Base-by-base conservation (phyloP, 2,113 vertebrate genomes). In the Proteles cristata region DNA sequence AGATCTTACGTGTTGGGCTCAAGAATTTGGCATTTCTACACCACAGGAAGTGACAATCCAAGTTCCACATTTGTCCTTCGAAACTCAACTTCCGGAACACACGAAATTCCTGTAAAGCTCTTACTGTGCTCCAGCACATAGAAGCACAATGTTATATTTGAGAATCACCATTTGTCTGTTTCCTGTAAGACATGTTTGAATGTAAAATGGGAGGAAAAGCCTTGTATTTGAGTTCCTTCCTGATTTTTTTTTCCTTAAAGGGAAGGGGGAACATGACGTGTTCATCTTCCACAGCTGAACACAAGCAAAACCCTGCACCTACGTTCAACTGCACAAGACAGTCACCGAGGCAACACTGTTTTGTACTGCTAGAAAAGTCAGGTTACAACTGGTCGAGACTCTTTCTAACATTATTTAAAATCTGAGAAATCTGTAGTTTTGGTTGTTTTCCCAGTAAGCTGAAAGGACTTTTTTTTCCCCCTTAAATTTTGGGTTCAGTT, bases 181-280 rank as follows among this genome's bases (percentile, higher is more conserved):
- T 98, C 98, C 98, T 97, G 95, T 81, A 80, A 93, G 94, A 95
- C 71, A 85, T 82, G 53, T 94, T 95, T 96, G 96, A 97, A 96
- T 97, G 91, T 96, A 97, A 98, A 98, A 98, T 97, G 92, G 95
- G 97, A 98, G 98, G 98, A 98, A 98, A 97, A 92, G 97, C 94
- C 95, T 98, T 97, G 95, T 93, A 61, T 95, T 98, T 95, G 68
- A 93, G 94, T 98, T 98, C 97, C 97, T 98, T 98, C 97, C 98
- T 98, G 97, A 90, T 58, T 92, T 93, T 85, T 95, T 86, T 81
- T 94, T 69, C 9, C 93, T 68, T 68, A 73, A 69, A 83, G 48
- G 95, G 93, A 66, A 61, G 16, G 82, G 88, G n/a, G 43, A 61
- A 76, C 91, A 23, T 88, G 84, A 71, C 26, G 50, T 77, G 48